A percentile compares a stretch with the other conserved stretches of the same genome.
Conservation (phyloP, 2,888 invertebrate species). For the Furcula furcula region DNA sequence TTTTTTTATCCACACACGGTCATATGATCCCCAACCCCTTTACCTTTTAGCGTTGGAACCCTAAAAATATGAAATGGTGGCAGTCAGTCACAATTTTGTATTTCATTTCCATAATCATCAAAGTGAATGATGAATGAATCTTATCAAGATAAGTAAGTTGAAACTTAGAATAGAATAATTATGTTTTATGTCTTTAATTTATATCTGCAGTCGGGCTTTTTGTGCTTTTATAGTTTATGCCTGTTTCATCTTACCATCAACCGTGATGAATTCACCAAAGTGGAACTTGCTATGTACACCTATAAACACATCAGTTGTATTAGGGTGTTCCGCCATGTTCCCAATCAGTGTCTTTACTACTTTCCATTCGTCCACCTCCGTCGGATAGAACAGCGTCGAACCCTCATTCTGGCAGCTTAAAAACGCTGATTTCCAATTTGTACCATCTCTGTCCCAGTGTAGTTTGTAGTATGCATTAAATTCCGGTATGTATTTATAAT, state of each 20-base stretch:
- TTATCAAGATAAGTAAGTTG: not conserved
- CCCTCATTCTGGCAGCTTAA: not conserved
- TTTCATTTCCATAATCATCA: no score
- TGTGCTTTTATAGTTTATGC: not conserved
- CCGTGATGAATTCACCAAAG: not conserved
- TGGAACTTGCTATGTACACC: not conserved
- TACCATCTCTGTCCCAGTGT: not conserved
- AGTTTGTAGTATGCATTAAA: not conserved
- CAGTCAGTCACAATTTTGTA: no score
- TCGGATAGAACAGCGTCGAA: not conserved
- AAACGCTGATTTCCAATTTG: not conserved
- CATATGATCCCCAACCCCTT: no score
- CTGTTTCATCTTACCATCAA: not conserved
- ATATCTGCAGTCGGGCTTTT: no score
- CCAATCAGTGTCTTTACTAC: not conserved
- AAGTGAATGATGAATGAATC: no score
- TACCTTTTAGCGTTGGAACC: no score
- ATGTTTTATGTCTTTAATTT: not conserved
- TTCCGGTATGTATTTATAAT: not conserved
- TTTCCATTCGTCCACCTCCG: not conserved
- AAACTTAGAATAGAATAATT: not conserved
- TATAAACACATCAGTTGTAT: not conserved
- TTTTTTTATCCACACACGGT: no score
- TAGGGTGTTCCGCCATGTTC: not conserved
- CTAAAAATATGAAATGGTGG: no score